Conservation (phyloP, 1,140 invertebrate genomes). For the Drosophila neocordata region DNA sequence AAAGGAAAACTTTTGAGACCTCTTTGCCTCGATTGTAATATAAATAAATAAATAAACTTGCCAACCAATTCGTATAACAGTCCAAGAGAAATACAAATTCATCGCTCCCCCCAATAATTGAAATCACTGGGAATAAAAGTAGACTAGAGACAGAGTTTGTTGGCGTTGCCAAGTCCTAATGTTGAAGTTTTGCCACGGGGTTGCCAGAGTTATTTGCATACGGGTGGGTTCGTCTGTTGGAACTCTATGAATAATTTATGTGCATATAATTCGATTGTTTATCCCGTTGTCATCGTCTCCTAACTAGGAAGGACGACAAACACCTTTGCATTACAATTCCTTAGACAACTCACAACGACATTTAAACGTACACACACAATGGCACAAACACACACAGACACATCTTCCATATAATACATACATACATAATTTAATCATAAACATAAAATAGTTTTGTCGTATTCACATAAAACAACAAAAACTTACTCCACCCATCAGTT, state of each 20-base stretch:
- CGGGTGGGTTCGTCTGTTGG: conserved; percentile 16
- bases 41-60: conserved; percentile 63
- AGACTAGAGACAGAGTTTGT: not conserved
- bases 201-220: conserved; percentile 71
- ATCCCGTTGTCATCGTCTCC: conserved; percentile 32
- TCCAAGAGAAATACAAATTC: conserved; percentile 15
- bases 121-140: conserved; percentile 51
- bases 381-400: not conserved
- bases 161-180: conserved; percentile 14
- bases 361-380: not conserved
- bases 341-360: not conserved
- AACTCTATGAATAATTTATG: conserved; percentile 69
- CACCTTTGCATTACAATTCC: conserved; percentile 9
- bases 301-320: not conserved
- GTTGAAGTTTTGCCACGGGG: conserved; percentile 30
- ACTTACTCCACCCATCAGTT: not conserved
- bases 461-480: conserved; percentile 47
- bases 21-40: conserved; percentile 62
- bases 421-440: conserved; percentile 79
- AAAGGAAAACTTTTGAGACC: conserved; percentile 36
- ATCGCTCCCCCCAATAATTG: conserved; percentile 50
- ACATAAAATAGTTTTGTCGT: conserved; percentile 76
- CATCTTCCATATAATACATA: not conserved
- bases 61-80: not conserved
- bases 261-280: conserved; percentile 77